Percentiles rank a stretch among this genome's conserved stretches.
phyloP scores from a whole-genome alignment of 2,113 vertebrate genomes.

The Alethe castanea region DNA sequence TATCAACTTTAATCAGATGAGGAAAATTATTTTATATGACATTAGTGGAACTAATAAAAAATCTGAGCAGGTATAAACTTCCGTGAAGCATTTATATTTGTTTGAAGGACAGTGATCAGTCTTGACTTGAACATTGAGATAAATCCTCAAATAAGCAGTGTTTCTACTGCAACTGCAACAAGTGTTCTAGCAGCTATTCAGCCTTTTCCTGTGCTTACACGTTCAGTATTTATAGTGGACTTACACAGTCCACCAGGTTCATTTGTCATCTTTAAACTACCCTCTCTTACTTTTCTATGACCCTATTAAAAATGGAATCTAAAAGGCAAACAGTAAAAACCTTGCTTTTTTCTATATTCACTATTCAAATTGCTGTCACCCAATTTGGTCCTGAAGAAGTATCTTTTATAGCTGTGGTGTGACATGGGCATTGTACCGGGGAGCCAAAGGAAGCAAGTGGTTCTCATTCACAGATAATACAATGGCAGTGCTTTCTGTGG shows the following conservation, averaged over 20 bases:
- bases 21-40: not conserved
- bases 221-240: not conserved
- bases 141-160: not conserved
- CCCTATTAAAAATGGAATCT: not conserved
- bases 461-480: not conserved
- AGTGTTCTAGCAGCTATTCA: not conserved
- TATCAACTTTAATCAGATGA: not conserved
- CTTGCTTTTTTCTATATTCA: not conserved
- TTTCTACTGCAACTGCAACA: not conserved
- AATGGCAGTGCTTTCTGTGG: not conserved
- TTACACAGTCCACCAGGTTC: accelerated
- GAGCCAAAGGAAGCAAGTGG: not conserved
- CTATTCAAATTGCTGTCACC: not conserved
- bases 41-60: not conserved
- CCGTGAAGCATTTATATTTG: not conserved
- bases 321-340: not conserved
- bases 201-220: not conserved
- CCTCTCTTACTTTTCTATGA: not conserved
- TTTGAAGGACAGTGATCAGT: not conserved
- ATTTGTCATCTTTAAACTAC: not conserved
- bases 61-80: not conserved
- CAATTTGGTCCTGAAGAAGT: not conserved
- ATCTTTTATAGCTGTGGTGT: not conserved
- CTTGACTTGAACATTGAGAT: not conserved
- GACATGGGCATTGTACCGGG: not conserved